A percentile compares a stretch with the other conserved stretches of the same genome.
Conservation (phyloP, 1,140 invertebrate genomes). For the Anastatus disparis region DNA sequence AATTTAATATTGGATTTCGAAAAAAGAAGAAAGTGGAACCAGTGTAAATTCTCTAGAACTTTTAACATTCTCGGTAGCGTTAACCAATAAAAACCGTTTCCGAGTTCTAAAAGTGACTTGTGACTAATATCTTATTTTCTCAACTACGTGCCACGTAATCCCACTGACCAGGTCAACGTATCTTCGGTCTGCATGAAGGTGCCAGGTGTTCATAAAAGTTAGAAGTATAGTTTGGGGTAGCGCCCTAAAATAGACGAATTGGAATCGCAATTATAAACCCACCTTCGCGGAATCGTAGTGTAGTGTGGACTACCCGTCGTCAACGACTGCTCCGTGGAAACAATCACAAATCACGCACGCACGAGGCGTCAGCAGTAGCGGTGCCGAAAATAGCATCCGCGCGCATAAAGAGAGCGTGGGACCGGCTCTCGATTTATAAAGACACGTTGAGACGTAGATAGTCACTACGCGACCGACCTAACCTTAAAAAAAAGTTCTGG, state of each 20-base stretch:
- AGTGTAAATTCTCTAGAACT: not conserved
- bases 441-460: not conserved
- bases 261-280: constrained; percentile 22
- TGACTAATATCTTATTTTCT: too few species aligned
- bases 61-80: too few species aligned
- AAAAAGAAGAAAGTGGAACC: not conserved
- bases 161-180: not conserved
- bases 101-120: not conserved
- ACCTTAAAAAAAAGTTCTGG: not conserved
- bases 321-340: constrained; percentile 24
- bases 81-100: not conserved
- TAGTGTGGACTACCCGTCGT: not conserved
- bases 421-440: not conserved
- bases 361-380: not conserved
- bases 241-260: constrained; percentile 18
- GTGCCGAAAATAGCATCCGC: not conserved
- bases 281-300: constrained; percentile 12
- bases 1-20: not conserved
- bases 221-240: too few species aligned
- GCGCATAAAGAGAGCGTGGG: constrained; percentile 1
- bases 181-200: not conserved
- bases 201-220: constrained; percentile 1
- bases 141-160: not conserved
- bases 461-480: not conserved
- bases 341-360: constrained; percentile 25